Evolutionary conservation across 2,888 invertebrate genomes (phyloP).

Genomic region (Nomada hirtipes): DNA sequence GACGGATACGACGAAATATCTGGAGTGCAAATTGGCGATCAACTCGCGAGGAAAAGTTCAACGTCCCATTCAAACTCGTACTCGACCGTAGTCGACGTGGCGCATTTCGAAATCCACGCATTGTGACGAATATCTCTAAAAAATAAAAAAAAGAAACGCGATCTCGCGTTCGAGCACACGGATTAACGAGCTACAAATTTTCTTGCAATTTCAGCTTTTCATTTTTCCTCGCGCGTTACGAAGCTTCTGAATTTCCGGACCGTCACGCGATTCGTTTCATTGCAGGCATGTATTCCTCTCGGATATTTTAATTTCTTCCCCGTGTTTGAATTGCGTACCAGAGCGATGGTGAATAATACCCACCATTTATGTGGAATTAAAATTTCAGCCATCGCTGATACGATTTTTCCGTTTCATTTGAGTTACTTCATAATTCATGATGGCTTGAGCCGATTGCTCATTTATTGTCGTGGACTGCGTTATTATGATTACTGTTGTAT

Average conservation of each 20-base stretch:
- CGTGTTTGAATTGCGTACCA: too few relatives aligned
- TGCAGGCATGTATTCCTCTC: background rate
- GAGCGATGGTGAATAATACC: background rate
- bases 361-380: background rate
- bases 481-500: background rate
- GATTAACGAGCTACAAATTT: slow-evolving; percentile 9
- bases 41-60: background rate
- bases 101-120: slow-evolving; percentile 26
- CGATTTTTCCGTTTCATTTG: slow-evolving; percentile 6
- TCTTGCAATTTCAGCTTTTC: background rate
- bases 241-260: background rate
- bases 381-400: background rate
- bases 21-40: background rate
- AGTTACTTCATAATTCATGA: background rate
- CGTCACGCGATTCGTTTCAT: background rate
- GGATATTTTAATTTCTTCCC: background rate
- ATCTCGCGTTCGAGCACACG: background rate
- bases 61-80: background rate
- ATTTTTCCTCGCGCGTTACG: background rate
- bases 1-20: too few relatives aligned
- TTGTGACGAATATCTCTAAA: background rate
- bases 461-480: background rate
- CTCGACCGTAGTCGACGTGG: slow-evolving; percentile 13
- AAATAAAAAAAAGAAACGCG: background rate
- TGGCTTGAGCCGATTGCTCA: background rate